Evolutionary conservation across 2,113 vertebrate species (phyloP).

Genomic region (Hemicordylus capensis): DNA sequence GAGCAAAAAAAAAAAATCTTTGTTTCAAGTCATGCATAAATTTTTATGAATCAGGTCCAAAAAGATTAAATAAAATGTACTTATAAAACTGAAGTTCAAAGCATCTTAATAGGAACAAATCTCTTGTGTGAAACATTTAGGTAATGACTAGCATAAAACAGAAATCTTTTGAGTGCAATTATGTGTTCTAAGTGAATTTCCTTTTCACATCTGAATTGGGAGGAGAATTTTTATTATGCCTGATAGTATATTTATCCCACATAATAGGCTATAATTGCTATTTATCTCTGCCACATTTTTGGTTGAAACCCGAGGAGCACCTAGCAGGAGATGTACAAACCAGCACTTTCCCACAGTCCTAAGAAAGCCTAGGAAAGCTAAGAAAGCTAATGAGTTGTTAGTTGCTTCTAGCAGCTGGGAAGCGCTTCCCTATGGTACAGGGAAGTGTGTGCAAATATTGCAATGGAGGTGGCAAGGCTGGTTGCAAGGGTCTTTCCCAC

Average conservation of each 20-base stretch:
- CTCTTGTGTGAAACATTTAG: conserved; percentile 77
- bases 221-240: conserved; percentile 55
- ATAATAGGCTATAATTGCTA: conserved; percentile 39
- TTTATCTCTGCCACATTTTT: not conserved
- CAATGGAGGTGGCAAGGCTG: not conserved
- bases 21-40: conserved; percentile 63
- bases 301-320: not conserved
- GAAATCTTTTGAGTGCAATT: conserved; percentile 70
- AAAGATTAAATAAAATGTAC: conserved; percentile 68
- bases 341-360: rapidly evolving
- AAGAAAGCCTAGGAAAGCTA: too few relatives aligned
- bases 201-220: conserved; percentile 57
- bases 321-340: conserved; percentile 3
- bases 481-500: not conserved
- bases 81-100: conserved; percentile 65
- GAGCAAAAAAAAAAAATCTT: conserved; percentile 25
- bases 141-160: conserved; percentile 76
- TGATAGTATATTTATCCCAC: conserved; percentile 52
- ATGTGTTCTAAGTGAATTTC: conserved; percentile 55
- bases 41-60: conserved; percentile 73
- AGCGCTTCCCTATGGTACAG: not conserved
- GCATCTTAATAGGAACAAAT: conserved; percentile 68
- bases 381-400: not conserved
- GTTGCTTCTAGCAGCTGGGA: not conserved
- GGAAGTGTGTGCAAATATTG: not conserved